phyloP scores from a whole-genome alignment of 2,113 vertebrate genomes.

The Ammodramus savannarum region DNA sequence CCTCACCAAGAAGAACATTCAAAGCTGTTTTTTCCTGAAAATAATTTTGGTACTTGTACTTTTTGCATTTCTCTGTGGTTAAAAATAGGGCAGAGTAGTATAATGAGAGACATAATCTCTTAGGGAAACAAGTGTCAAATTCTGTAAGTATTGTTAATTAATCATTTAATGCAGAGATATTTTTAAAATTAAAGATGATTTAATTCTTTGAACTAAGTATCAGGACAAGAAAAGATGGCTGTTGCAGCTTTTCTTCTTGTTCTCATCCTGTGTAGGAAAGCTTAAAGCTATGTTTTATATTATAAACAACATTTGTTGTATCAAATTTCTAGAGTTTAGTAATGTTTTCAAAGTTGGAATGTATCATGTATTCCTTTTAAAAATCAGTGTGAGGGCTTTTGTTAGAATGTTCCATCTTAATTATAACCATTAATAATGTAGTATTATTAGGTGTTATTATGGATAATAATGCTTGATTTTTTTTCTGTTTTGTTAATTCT shows the following conservation, averaged over 20 bases:
- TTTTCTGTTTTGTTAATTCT: conserved; percentile 26
- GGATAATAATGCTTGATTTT: conserved; percentile 22
- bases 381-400: background rate
- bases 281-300: background rate
- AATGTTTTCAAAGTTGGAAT: background rate
- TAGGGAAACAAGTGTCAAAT: background rate
- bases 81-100: background rate
- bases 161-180: background rate
- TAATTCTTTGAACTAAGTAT: background rate
- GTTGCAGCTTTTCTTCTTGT: background rate
- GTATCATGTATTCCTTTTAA: background rate
- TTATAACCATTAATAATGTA: background rate
- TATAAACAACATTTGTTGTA: background rate
- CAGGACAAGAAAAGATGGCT: background rate
- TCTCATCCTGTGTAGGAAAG: background rate
- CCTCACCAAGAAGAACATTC: background rate
- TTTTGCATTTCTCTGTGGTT: background rate
- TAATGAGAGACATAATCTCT: background rate
- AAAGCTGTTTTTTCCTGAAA: background rate
- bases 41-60: background rate
- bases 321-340: background rate
- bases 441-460: conserved; percentile 29
- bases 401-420: conserved; percentile 31
- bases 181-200: background rate
- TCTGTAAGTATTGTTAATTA: background rate